Evolutionary conservation across 2,113 vertebrate genomes (phyloP).

Genomic region (Zapus hudsonius): DNA sequence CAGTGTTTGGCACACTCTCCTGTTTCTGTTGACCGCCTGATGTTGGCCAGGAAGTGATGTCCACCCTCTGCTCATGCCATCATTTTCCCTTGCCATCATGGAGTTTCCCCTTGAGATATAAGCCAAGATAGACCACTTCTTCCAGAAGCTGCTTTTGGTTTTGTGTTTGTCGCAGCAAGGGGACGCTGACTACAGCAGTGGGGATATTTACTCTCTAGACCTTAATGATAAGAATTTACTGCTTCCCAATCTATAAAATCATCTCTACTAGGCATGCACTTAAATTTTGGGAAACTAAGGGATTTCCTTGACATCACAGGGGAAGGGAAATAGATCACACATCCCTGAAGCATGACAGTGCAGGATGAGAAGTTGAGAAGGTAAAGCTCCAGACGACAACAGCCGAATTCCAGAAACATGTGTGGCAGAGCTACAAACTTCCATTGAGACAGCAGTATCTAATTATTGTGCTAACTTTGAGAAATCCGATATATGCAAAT

Average conservation of each 20-base stretch:
- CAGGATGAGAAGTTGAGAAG: not conserved
- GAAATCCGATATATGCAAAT: constrained; percentile 77
- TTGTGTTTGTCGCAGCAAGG: too few relatives aligned
- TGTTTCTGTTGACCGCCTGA: too few relatives aligned
- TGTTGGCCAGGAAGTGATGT: too few relatives aligned
- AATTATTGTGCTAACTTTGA: constrained; percentile 69
- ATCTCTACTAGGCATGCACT: not conserved
- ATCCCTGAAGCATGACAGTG: not conserved
- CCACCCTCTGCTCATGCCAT: too few relatives aligned
- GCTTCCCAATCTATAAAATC: not conserved
- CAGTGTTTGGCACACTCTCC: too few relatives aligned
- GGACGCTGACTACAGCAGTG: too few relatives aligned
- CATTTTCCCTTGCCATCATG: too few relatives aligned
- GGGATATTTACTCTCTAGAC: not conserved
- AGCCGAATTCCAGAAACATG: constrained; percentile 43
- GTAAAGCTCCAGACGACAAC: constrained; percentile 54
- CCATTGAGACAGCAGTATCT: constrained; percentile 64
- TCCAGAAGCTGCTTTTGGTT: too few relatives aligned
- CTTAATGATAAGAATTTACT: not conserved
- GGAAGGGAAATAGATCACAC: not conserved
- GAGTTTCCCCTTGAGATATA: too few relatives aligned
- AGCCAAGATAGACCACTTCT: too few relatives aligned
- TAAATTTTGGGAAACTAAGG: constrained; percentile 31
- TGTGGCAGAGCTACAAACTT: constrained; percentile 31
- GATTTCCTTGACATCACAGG: not conserved